These are phyloP conservation scores for Casuarius casuarius DNA, from an alignment of 2,113 vertebrate species.

Conservation along the genomic window DNA sequence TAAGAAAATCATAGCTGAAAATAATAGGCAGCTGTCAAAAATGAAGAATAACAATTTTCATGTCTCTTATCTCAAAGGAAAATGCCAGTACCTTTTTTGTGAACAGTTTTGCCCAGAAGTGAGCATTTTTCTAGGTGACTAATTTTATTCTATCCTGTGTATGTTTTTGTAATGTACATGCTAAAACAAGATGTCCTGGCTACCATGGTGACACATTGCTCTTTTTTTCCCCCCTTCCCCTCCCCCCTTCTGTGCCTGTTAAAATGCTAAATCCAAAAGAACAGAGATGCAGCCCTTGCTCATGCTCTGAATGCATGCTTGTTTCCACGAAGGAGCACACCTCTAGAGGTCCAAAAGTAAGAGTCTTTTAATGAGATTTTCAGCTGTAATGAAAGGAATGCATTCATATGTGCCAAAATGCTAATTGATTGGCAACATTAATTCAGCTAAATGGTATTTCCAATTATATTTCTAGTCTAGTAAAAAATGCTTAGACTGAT, in stretches of 20 bases:
- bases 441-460: neutral
- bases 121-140: neutral
- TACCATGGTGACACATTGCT: slow-evolving; percentile 21
- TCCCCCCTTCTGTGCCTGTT: neutral
- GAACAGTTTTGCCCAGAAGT: neutral
- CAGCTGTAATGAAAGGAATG: neutral
- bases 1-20: neutral
- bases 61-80: neutral
- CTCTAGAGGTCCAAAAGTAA: neutral
- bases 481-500: neutral
- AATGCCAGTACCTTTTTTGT: neutral
- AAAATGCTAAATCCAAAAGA: slow-evolving; percentile 16
- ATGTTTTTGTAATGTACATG: neutral
- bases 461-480: neutral
- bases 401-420: neutral
- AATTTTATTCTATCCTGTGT: neutral
- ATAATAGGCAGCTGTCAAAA: slow-evolving; percentile 7
- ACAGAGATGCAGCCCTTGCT: neutral
- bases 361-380: neutral
- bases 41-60: neutral
- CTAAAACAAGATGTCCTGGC: slow-evolving; percentile 56
- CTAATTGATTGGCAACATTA: neutral
- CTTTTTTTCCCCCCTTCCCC: neutral
- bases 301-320: neutral
- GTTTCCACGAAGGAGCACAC: neutral